Conservation (phyloP, 1,140 invertebrate genomes). For the Panulirus ornatus region DNA sequence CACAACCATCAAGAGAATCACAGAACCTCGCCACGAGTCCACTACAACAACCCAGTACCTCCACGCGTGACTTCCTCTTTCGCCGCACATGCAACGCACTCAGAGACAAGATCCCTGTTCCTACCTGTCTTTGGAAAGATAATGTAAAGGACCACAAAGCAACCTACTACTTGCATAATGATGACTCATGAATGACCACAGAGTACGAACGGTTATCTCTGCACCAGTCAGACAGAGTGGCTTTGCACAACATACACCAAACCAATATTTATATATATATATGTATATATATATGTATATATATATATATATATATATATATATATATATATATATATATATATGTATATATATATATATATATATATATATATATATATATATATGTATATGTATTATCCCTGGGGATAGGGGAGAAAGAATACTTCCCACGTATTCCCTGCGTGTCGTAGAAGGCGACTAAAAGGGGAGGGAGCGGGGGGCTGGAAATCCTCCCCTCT, state of each 20-base stretch:
- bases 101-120: not conserved
- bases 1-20: too few relatives aligned
- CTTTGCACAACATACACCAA: not conserved
- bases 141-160: not conserved
- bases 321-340: constrained; percentile 15
- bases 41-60: too few relatives aligned
- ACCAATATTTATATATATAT: too few relatives aligned
- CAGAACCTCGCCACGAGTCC: too few relatives aligned
- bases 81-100: too few relatives aligned
- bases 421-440: too few relatives aligned
- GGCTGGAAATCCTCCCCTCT: too few relatives aligned
- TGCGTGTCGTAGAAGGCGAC: too few relatives aligned
- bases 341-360: constrained; percentile 30
- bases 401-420: too few relatives aligned
- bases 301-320: constrained; percentile 35
- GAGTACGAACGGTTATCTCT: not conserved
- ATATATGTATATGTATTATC: too few relatives aligned
- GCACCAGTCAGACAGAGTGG: not conserved
- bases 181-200: not conserved
- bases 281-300: constrained; percentile 24
- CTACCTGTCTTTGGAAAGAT: not conserved
- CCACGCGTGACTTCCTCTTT: too few relatives aligned
- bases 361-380: not conserved
- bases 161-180: not conserved
- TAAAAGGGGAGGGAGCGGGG: too few relatives aligned